Base-by-base conservation (phyloP, 1,140 invertebrate species). In the Hydropsyche tenuis region DNA sequence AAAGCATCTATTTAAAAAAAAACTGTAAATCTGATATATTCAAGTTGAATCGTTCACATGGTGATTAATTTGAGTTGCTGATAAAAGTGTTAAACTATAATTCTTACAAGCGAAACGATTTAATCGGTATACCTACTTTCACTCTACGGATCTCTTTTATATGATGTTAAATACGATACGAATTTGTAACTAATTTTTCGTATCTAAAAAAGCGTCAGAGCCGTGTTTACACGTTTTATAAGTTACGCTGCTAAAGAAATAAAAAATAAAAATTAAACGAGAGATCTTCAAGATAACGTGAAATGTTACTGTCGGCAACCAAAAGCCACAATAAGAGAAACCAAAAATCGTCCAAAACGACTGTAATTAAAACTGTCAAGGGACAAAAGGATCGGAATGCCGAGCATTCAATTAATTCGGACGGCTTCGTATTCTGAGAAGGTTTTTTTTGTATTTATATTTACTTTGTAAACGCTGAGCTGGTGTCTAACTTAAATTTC, bases 301-400 rank as follows among this genome's bases (percentile, higher is more conserved):
- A 45, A 42, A 60, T 46, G 48, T 65, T 48, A 42, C 68, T 70
- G 68, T 70, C 74, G 69, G 74, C 53, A 25, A 68, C 27, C 56
- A 72, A 64, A n/a, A n/a, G n/a, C n/a, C n/a, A 42, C 56, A 9
- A 20, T 22, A 48, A 51, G 25, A 46, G 64, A 51, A 53, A 72
- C 43, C 56, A 25, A 62, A 75, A 75, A 75, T 27, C 18, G 71
- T 42, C 69, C 42, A 62, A 75, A 73, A 75, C 62, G 65, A 69
- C 7, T 51, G 60, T 75, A 75, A 75, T 75, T 75, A 75, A 75
- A 75, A 73, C 70, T 75, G 74, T 75, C 74, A 73, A 64, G 56
- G 70, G 62, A 68, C 74, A 46, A 69, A 69, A 69, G 69, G 56
- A 66, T 27, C n/a, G 70, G 70, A 69, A 73, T 75, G 42, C 53